phyloP scores from a whole-genome alignment of 2,797 vertebrate genomes.

The Alexandromys oeconomus region DNA sequence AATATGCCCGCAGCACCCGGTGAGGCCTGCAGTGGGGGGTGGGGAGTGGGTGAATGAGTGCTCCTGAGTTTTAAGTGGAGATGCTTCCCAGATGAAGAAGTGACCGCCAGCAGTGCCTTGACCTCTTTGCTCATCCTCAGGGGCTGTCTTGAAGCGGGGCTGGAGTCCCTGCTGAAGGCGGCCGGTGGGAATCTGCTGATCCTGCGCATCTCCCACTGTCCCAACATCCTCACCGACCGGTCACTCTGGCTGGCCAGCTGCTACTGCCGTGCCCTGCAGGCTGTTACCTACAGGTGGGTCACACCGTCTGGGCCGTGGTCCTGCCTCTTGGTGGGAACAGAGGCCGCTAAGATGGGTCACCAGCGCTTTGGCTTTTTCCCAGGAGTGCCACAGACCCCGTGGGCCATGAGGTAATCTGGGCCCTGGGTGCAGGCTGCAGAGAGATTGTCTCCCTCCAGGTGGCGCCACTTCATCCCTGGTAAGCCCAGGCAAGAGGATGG shows the following conservation, averaged over 20 bases:
- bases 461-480: conserved; percentile 98
- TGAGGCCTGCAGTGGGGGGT: conserved; percentile 84
- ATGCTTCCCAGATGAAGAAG: conserved; percentile 18
- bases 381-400: conserved; percentile 98
- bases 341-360: background rate
- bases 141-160: conserved; percentile 96
- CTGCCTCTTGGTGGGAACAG: background rate
- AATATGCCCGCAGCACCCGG: conserved; percentile 98
- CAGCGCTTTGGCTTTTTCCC: conserved; percentile 75
- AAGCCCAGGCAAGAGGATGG: conserved; percentile 77
- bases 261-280: conserved; percentile 98
- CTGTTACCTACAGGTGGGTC: conserved; percentile 96
- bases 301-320: background rate
- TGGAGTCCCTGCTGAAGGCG: conserved; percentile 97
- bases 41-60: background rate
- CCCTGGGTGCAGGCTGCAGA: conserved; percentile 97
- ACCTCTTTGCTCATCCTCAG: conserved; percentile 84
- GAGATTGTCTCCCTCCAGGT: conserved; percentile 99
- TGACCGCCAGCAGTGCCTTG: background rate
- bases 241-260: conserved; percentile 99
- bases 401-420: conserved; percentile 99
- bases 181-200: conserved; percentile 97
- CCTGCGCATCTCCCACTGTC: conserved; percentile 98
- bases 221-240: conserved; percentile 98
- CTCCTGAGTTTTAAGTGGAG: background rate